These are phyloP conservation scores for Empidonax alnorum DNA, from an alignment of 2,113 vertebrate genomes.

Conservation along the genomic window DNA sequence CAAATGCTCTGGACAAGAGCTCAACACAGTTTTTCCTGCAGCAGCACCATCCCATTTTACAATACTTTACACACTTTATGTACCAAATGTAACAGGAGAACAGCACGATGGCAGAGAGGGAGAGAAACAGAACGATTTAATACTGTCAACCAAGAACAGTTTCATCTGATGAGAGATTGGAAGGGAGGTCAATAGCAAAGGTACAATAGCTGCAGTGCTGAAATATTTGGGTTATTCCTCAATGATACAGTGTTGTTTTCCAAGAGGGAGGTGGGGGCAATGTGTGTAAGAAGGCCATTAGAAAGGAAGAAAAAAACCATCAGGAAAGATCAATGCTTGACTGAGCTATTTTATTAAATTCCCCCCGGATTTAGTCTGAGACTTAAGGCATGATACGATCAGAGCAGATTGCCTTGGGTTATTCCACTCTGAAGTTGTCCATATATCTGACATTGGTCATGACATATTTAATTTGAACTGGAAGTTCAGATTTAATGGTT, in stretches of 20 bases:
- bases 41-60: not conserved
- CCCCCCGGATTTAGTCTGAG: constrained; percentile 57
- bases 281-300: constrained; percentile 31
- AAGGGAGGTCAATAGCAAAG: constrained; percentile 17
- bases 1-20: not conserved
- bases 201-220: not conserved
- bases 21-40: not conserved
- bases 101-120: not conserved
- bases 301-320: constrained; percentile 32
- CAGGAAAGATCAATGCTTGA: constrained; percentile 73
- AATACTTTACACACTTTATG: not conserved
- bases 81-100: not conserved
- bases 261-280: not conserved
- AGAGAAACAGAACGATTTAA: constrained; percentile 8
- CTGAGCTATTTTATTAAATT: constrained; percentile 74
- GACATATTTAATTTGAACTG: constrained; percentile 77
- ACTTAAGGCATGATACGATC: constrained; percentile 72
- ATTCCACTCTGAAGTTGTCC: constrained; percentile 76
- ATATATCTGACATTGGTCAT: constrained; percentile 76
- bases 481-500: constrained; percentile 76
- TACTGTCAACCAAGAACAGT: not conserved
- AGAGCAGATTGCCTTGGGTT: constrained; percentile 76
- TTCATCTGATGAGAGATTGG: not conserved
- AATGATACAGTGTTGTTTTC: constrained; percentile 26
- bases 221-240: constrained; percentile 20